These are phyloP conservation scores for Lutraria rhynchaena DNA, from an alignment of 1,140 invertebrate species.

Conservation along the genomic window DNA sequence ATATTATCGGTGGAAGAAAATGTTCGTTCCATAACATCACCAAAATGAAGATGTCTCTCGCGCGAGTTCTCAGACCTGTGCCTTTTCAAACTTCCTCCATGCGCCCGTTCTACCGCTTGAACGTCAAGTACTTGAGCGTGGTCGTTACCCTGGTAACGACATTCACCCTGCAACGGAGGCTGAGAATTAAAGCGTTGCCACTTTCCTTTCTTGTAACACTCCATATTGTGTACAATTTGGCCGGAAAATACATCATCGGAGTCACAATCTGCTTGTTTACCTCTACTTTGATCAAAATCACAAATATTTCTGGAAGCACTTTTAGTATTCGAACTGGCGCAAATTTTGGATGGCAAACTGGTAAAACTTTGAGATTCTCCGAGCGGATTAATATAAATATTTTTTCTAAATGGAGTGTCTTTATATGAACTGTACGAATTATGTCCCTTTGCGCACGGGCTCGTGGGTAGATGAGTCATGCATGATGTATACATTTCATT, in stretches of 20 bases:
- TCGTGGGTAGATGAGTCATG: constrained; percentile 91
- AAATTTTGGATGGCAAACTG: constrained; percentile 47
- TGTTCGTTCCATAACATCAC: constrained; percentile 74
- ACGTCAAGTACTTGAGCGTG: constrained; percentile 3
- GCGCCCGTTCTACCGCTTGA: constrained; percentile 36
- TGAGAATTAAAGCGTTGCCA: constrained; percentile 74
- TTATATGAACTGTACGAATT: constrained; percentile 28
- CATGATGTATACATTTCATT: constrained; percentile 96
- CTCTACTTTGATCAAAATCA: constrained; percentile 24
- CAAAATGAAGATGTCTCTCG: constrained; percentile 76
- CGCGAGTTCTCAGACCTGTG: constrained; percentile 75
- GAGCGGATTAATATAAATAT: constrained; percentile 96
- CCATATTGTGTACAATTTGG: constrained; percentile 78
- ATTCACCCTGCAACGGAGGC: constrained; percentile 52
- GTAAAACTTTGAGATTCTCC: constrained; percentile 81
- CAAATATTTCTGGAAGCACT: constrained; percentile 43
- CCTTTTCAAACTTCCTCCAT: constrained; percentile 82
- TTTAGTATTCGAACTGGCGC: constrained; percentile 46
- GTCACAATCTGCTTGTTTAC: constrained; percentile 33
- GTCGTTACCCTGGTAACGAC: constrained; percentile 28
- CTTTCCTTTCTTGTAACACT: constrained; percentile 74
- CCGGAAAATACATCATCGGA: constrained; percentile 60
- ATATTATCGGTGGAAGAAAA: constrained; percentile 79
- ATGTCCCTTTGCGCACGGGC: constrained; percentile 67
- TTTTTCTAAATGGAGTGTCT: constrained; percentile 83